Conservation (phyloP, 2,888 invertebrate genomes). For the Nesidiocoris tenuis region DNA sequence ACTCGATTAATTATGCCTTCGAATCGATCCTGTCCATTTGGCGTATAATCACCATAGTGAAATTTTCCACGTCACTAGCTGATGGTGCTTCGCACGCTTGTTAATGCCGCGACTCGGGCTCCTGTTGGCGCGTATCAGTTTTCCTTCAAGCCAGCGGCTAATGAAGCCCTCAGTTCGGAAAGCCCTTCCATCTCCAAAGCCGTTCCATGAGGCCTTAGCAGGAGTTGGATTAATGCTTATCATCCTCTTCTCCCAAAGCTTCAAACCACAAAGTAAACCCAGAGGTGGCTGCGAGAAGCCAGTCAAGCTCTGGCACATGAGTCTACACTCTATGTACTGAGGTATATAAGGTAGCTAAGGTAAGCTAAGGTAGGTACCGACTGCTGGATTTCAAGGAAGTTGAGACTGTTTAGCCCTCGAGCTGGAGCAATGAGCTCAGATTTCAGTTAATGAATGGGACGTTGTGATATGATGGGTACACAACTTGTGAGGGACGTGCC, state of each 20-base stretch:
- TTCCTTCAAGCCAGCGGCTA: not conserved
- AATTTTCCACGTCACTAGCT: not conserved
- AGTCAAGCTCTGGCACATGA: not conserved
- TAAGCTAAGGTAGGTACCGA: too few species aligned
- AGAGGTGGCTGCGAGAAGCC: not conserved
- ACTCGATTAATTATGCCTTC: not conserved
- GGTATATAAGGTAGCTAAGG: not conserved
- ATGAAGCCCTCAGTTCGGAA: not conserved
- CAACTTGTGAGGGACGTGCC: not conserved
- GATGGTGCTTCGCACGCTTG: not conserved
- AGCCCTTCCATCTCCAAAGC: not conserved
- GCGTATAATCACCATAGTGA: not conserved
- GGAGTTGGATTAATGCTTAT: not conserved
- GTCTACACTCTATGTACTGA: not conserved
- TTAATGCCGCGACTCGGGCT: not conserved
- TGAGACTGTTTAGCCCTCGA: not conserved
- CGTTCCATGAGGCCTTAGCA: not conserved
- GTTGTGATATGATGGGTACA: not conserved
- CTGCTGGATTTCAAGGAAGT: not conserved
- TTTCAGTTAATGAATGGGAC: not conserved
- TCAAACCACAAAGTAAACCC: not conserved
- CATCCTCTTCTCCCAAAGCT: not conserved
- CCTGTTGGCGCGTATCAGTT: not conserved
- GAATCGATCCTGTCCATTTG: not conserved
- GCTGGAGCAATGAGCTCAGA: not conserved